Evolutionary conservation across 1,140 invertebrate genomes (phyloP).

Genomic region (Chlorops oryzae): DNA sequence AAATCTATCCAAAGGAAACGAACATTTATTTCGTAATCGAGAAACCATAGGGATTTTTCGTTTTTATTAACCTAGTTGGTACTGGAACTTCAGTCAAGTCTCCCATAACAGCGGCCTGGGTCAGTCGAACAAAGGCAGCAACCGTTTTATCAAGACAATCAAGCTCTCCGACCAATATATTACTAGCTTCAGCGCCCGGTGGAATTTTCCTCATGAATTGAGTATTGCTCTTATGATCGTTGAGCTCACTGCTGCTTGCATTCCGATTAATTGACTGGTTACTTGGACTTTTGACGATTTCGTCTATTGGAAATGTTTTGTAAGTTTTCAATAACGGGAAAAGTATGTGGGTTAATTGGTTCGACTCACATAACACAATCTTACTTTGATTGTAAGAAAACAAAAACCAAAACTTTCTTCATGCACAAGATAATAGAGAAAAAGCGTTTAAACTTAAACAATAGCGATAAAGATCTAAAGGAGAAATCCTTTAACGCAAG

Average conservation of each 20-base stretch:
- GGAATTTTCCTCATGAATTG: conserved; percentile 97
- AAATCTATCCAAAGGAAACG: conserved; percentile 56
- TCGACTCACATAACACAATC: too few relatives aligned
- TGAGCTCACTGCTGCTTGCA: conserved; percentile 64
- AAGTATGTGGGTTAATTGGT: too few relatives aligned
- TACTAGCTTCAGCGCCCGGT: conserved; percentile 91
- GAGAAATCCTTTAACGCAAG: too few relatives aligned
- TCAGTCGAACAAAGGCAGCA: conserved; percentile 88
- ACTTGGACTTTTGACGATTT: conserved; percentile 74
- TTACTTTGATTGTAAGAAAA: too few relatives aligned
- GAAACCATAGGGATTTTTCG: neutral
- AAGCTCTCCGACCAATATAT: conserved; percentile 96
- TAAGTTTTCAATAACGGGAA: neutral
- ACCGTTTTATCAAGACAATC: conserved; percentile 89
- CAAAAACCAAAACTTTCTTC: too few relatives aligned
- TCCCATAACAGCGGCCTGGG: conserved; percentile 81
- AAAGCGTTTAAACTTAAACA: too few relatives aligned
- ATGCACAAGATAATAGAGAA: too few relatives aligned
- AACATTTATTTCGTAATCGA: neutral
- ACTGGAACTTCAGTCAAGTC: conserved; percentile 96
- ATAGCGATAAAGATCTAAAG: too few relatives aligned
- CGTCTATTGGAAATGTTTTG: conserved; percentile 42
- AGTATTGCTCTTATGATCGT: conserved; percentile 75
- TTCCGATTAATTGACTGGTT: conserved; percentile 71
- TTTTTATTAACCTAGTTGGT: conserved; percentile 60